Conservation (phyloP, 2,113 vertebrate species). For the Cariama cristata region DNA sequence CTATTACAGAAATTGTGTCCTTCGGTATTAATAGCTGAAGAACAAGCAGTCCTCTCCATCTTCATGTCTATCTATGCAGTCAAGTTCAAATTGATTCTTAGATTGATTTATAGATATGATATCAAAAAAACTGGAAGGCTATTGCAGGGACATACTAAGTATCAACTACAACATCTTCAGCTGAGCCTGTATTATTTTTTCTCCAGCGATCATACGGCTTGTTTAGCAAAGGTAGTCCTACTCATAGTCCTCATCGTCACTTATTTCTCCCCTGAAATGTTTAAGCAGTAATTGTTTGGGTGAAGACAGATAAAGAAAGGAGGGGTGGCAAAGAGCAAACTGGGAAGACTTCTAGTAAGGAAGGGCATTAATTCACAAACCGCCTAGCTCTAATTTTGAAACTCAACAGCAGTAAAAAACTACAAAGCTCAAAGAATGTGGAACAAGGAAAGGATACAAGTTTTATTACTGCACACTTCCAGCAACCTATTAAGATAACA, state of each 20-base stretch:
- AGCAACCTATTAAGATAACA: not conserved
- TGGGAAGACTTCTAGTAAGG: not conserved
- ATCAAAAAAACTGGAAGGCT: constrained; percentile 31
- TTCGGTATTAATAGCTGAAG: constrained; percentile 45
- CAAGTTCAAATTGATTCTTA: constrained; percentile 58
- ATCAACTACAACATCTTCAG: constrained; percentile 24
- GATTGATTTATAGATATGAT: constrained; percentile 58
- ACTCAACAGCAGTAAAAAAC: not conserved
- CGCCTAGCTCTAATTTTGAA: not conserved
- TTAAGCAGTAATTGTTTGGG: not conserved
- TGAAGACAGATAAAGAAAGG: not conserved
- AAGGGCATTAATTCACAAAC: not conserved
- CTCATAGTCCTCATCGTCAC: not conserved
- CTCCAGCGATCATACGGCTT: not conserved
- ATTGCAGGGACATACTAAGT: constrained; percentile 38
- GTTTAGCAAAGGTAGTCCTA: constrained; percentile 10
- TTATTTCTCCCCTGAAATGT: constrained; percentile 15
- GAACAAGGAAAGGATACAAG: constrained; percentile 20
- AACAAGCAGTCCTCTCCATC: constrained; percentile 37
- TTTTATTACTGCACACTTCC: not conserved
- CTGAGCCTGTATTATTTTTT: not conserved
- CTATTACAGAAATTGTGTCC: constrained; percentile 34
- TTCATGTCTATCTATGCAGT: constrained; percentile 53
- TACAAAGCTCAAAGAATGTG: not conserved
- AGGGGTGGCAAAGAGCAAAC: not conserved